These are phyloP conservation scores for Cettia cetti DNA, from an alignment of 2,113 vertebrate genomes.

Conservation along the genomic window DNA sequence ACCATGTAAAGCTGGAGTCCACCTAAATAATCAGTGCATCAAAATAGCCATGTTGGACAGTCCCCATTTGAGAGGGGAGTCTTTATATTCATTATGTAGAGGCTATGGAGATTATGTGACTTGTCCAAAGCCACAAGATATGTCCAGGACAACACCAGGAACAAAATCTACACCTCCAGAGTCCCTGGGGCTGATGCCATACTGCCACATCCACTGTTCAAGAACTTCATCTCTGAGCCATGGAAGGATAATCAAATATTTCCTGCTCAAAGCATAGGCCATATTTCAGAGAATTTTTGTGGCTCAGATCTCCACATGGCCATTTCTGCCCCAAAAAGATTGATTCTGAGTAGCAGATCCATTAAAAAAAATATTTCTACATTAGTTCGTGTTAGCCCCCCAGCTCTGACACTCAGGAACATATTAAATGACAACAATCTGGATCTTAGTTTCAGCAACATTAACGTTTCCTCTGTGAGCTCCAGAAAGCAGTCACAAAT, in stretches of 20 bases:
- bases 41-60: neutral
- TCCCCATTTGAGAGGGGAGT: accelerated
- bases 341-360: neutral
- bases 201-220: neutral
- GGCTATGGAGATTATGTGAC: neutral
- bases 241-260: neutral
- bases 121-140: neutral
- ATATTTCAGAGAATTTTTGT: neutral
- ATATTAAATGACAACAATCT: neutral
- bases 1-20: neutral
- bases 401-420: neutral
- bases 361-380: neutral
- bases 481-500: neutral
- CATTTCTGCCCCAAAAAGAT: neutral
- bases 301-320: accelerated
- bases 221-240: neutral
- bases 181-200: too few relatives aligned
- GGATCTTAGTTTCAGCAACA: neutral
- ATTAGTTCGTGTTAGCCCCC: neutral
- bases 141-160: neutral
- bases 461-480: neutral
- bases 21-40: neutral
- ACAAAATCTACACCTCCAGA: neutral
- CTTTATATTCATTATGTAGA: neutral
- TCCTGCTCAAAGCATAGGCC: neutral